Evolutionary conservation across 2,888 invertebrate species (phyloP).

Genomic region (Campoletis raptor): DNA sequence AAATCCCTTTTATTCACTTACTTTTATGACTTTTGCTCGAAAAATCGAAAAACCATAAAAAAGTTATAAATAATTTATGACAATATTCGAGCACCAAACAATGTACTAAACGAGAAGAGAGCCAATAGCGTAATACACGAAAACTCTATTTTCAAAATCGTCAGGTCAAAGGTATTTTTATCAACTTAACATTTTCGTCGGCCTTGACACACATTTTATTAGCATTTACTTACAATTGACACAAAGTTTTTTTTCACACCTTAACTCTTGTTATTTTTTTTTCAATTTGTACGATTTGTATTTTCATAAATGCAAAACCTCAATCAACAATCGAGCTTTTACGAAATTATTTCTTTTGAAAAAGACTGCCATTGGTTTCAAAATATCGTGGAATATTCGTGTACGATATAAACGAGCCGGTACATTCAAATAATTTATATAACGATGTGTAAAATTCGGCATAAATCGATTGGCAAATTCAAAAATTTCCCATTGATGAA

Average conservation of each 20-base stretch:
- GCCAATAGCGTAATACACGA: neutral
- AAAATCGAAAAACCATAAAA: conserved; percentile 43
- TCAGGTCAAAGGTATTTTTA: neutral
- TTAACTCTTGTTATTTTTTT: too few relatives aligned
- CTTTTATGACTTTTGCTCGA: conserved; percentile 10
- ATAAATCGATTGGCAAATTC: neutral
- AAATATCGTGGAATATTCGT: too few relatives aligned
- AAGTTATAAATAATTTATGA: conserved; percentile 66
- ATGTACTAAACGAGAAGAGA: neutral
- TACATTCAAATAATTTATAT: too few relatives aligned
- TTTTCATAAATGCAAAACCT: too few relatives aligned
- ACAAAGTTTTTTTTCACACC: too few relatives aligned
- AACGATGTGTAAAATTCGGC: neutral
- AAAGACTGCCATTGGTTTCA: too few relatives aligned
- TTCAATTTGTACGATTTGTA: too few relatives aligned
- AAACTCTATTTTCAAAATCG: neutral
- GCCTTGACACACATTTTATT: neutral
- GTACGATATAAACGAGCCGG: too few relatives aligned
- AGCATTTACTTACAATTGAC: neutral
- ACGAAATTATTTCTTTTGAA: too few relatives aligned
- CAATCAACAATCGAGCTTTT: too few relatives aligned
- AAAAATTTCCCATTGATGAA: neutral
- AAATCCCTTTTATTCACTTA: conserved; percentile 21
- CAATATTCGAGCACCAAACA: neutral
- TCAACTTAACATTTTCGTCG: neutral